A percentile compares a stretch with the other conserved stretches of the same genome.
Evolutionary conservation across 1,140 invertebrate genomes (phyloP).

Genomic region (Drosophila pallidifrons): DNA sequence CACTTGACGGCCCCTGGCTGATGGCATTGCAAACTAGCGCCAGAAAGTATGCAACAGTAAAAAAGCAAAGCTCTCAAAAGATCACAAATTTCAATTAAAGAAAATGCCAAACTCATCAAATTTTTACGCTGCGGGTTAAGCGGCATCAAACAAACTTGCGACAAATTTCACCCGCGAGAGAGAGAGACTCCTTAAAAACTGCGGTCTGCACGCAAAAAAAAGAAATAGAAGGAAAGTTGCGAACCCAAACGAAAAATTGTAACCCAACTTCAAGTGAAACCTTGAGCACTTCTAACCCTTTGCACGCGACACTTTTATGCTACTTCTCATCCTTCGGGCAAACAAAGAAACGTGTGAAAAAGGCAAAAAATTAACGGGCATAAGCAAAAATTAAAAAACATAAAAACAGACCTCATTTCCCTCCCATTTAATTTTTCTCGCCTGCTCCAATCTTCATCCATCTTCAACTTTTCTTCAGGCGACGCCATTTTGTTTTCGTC

Average conservation of each 20-base stretch:
- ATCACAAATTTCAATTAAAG: slow-evolving; percentile 84
- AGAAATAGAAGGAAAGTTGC: slow-evolving; percentile 22
- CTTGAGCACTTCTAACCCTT: slow-evolving; percentile 60
- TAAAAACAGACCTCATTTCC: slow-evolving; percentile 11
- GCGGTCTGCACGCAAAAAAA: slow-evolving; percentile 57
- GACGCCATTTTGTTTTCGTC: slow-evolving; percentile 52
- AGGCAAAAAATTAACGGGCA: slow-evolving; percentile 77
- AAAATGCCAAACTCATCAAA: slow-evolving; percentile 84
- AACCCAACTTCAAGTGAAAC: slow-evolving; percentile 3
- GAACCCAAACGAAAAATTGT: slow-evolving; percentile 4
- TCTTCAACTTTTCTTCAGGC: slow-evolving; percentile 14
- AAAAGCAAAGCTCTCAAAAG: slow-evolving; percentile 77
- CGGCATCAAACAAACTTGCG: slow-evolving; percentile 64
- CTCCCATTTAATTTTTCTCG: slow-evolving; percentile 5
- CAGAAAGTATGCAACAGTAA: slow-evolving; percentile 10
- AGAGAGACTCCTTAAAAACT: slow-evolving; percentile 64
- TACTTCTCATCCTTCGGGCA: slow-evolving; percentile 32
- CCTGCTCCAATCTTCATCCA: neutral
- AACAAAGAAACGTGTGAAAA: slow-evolving; percentile 79
- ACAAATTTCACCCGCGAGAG: slow-evolving; percentile 36
- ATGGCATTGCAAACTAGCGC: slow-evolving; percentile 21
- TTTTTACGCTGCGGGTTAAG: slow-evolving; percentile 80
- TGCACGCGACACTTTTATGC: slow-evolving; percentile 34
- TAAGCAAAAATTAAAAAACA: slow-evolving; percentile 58
- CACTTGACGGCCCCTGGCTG: slow-evolving; percentile 57